Evolutionary conservation across 2,113 vertebrate genomes (phyloP), one percentile per base, ranked within the genome.

Genomic region (Tenrec ecaudatus): DNA sequence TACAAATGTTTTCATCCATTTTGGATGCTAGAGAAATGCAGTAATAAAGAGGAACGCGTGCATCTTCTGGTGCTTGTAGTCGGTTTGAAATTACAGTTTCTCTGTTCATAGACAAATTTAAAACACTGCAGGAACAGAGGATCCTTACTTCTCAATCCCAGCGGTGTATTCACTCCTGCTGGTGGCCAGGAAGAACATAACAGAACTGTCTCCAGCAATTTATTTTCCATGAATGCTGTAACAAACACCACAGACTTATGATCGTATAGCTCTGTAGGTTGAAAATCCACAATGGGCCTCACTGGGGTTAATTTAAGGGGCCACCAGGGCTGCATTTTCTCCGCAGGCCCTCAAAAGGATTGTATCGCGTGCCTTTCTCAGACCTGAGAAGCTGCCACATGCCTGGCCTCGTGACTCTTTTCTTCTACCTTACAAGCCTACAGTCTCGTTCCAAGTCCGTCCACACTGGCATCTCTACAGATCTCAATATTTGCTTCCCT

Each of bases 401-500:
- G 16, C 47, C n/a, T 22, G 27, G 75, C 64, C 27, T 38, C 62
- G 27, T 22, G 73, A 9, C 8, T 53, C 27, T 38, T 1, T 3
- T 64, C 22, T 2, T 53, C 15, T 12, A 60, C 22, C 29, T 20
- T 77, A 1, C 33, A 88, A 31, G 62, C 36, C 80, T n/a, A 36
- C 0, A 2, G 29, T 22, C 6, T 31, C 4, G 7, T 6, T n/a
- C n/a, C 9, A 15, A 33, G 31, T 19, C 12, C 58, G 15, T n/a
- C 38, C 38, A 62, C 29, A 20, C 1, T 16, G 8, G 16, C n/a
- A 47, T 3, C 20, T 60, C 78, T 53, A 31, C 6, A 8, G 14
- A 31, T 78, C 60, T 73, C n/a, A 40, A 2, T 16, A n/a, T 78
- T 62, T 6, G 73, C 20, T 25, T 87, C 25, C 43, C 31, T 69